Percentiles rank a stretch among this genome's conserved stretches.
These are phyloP conservation scores for Basileuterus tristriatus DNA, from an alignment of 2,797 vertebrate genomes.

Conservation along the genomic window DNA sequence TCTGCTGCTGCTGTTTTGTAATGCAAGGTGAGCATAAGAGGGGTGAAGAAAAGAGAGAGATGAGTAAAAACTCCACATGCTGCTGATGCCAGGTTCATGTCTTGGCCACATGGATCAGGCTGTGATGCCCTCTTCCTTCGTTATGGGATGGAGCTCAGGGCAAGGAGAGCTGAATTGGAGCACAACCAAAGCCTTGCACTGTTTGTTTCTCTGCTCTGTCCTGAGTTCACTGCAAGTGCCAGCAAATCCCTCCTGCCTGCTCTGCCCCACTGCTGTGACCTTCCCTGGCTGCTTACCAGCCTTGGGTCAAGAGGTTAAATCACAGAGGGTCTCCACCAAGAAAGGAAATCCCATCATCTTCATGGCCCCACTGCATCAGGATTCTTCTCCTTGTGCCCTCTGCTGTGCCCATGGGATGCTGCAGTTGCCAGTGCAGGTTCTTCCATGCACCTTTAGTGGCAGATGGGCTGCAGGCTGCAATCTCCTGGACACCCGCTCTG, in stretches of 20 bases:
- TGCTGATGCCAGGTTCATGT: background rate
- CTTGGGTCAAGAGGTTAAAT: background rate
- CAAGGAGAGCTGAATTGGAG: background rate
- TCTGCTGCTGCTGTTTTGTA: background rate
- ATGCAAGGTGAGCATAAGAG: background rate
- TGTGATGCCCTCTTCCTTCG: background rate
- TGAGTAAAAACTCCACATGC: accelerated
- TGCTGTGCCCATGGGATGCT: background rate
- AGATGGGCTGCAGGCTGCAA: background rate
- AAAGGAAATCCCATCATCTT: background rate
- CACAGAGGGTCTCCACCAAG: background rate
- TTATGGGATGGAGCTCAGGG: background rate
- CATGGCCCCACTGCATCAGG: accelerated
- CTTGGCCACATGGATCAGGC: background rate
- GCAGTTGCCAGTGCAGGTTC: background rate
- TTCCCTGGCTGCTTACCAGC: background rate
- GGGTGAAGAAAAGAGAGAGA: background rate
- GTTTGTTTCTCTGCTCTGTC: background rate
- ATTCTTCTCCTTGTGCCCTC: background rate
- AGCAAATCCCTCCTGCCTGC: background rate
- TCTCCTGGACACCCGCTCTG: background rate
- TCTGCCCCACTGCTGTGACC: background rate
- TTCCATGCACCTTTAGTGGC: background rate
- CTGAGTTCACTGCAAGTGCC: background rate
- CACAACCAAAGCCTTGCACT: background rate